Evolutionary conservation across 2,888 invertebrate genomes (phyloP).

Genomic region (Charanyca ferruginea): DNA sequence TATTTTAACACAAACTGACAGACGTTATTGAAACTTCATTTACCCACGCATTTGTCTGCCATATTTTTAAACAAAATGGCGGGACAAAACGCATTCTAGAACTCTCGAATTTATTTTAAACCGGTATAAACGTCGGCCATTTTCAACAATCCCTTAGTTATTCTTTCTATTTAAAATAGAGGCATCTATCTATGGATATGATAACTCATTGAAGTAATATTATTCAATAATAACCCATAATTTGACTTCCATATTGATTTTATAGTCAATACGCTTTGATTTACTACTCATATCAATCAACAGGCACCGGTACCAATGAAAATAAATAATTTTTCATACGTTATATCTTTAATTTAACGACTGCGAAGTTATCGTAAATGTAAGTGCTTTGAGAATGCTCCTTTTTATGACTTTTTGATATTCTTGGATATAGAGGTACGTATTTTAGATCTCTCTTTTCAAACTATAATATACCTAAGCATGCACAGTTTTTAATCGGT

Average conservation of each 20-base stretch:
- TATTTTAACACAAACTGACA: conserved; percentile 30
- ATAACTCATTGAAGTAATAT: conserved; percentile 30
- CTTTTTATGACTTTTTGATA: conserved; percentile 44
- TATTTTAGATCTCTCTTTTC: too few species aligned
- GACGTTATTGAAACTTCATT: conserved; percentile 25
- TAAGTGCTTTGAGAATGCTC: conserved; percentile 54
- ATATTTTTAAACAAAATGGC: conserved; percentile 20
- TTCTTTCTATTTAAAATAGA: conserved; percentile 9
- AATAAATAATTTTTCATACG: conserved; percentile 69
- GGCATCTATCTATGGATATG: not conserved
- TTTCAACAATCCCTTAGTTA: conserved; percentile 45
- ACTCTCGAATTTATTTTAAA: conserved; percentile 5
- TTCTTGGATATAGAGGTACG: conserved; percentile 5
- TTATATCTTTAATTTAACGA: conserved; percentile 69
- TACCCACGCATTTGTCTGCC: conserved; percentile 29
- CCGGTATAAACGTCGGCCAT: conserved; percentile 37
- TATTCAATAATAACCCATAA: conserved; percentile 50
- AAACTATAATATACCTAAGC: too few species aligned
- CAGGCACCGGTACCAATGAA: conserved; percentile 66
- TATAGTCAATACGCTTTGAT: conserved; percentile 67
- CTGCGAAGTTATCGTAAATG: conserved; percentile 67
- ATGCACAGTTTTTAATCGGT: too few species aligned
- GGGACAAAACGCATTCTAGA: conserved; percentile 31
- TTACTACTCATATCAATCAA: conserved; percentile 69
- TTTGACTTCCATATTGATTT: conserved; percentile 69